Base-by-base conservation (phyloP, 92 coral and sea anemone species). In the Scolanthus callimorphus region DNA sequence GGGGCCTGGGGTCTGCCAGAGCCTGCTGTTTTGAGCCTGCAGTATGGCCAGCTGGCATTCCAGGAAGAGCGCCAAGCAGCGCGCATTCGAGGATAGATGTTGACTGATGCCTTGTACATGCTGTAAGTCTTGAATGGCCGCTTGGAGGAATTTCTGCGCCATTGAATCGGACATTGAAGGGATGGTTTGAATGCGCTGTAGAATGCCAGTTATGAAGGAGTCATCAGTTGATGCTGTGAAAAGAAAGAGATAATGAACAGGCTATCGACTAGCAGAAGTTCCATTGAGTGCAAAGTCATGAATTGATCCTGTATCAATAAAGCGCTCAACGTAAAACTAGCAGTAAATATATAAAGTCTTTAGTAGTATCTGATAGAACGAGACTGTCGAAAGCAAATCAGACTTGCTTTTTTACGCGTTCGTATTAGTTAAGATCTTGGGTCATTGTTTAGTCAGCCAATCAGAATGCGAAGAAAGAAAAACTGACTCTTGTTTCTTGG, bases 1-100 rank as follows among this genome's bases (percentile, higher is more conserved):
- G 0, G 89, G 85, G 1, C 97, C 86, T 34, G 96, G 96, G 0
- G 71, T 62, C 67, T 57, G 48, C 99, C 99, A 94, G 17, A 84
- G 71, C 45, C 74, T 79, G 64, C 84, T 83, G 3, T 69, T 56
- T 60, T 94, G 99, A 22, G 91, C 99, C 58, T 79, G 82, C 25
- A 94, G 62, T 26, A 82, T 57, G 68, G 70, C 43, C 51, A 81
- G 79, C 54, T 89, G 96, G 50, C 90, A 89, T 49, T 76, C 76
- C 31, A 94, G 60, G 62, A 80, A 89, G 39, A 88, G 76, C 1
- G 91, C 83, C 43, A 90, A 74, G 50, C 96, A 94, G 31, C 84
- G 83, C 11, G 90, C 77, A 20, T 82, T 79, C 11, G 94, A 85
- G 11, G 85, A 62, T 17, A 88, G 78, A 17, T 59, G 70, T 29